phyloP scores from a whole-genome alignment of 2,113 vertebrate genomes.

The Ammospiza nelsoni region DNA sequence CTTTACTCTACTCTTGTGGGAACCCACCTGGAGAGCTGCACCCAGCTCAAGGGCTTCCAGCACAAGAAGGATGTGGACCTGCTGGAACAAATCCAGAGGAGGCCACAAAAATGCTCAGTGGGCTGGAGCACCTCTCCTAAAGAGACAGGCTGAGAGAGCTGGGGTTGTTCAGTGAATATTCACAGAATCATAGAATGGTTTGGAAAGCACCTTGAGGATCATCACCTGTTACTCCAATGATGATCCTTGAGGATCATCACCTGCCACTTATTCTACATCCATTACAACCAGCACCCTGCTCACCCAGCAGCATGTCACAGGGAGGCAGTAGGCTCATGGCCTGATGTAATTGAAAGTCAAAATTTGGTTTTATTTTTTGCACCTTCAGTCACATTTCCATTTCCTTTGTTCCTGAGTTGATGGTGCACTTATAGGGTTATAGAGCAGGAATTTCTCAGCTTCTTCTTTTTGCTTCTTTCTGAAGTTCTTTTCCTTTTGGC shows the following conservation, averaged over 20 bases:
- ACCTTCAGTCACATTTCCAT: background rate
- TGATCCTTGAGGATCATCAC: too few relatives aligned
- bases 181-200: background rate
- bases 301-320: background rate
- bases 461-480: background rate
- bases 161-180: background rate
- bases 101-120: background rate
- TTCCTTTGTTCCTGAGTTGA: background rate
- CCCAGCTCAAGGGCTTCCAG: background rate
- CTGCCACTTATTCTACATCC: too few relatives aligned
- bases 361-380: background rate
- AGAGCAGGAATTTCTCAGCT: background rate
- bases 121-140: background rate
- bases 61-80: background rate
- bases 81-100: background rate
- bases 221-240: too few relatives aligned
- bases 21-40: background rate
- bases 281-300: background rate
- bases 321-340: background rate
- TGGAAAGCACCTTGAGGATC: background rate
- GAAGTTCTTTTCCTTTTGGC: background rate
- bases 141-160: background rate
- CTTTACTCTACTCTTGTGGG: rapidly evolving
- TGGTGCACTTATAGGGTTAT: background rate
- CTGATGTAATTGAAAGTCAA: background rate